Percentiles rank a stretch among this genome's conserved stretches.
Evolutionary conservation across 2,888 invertebrate species (phyloP).

Genomic region (Ophion ventricosus): DNA sequence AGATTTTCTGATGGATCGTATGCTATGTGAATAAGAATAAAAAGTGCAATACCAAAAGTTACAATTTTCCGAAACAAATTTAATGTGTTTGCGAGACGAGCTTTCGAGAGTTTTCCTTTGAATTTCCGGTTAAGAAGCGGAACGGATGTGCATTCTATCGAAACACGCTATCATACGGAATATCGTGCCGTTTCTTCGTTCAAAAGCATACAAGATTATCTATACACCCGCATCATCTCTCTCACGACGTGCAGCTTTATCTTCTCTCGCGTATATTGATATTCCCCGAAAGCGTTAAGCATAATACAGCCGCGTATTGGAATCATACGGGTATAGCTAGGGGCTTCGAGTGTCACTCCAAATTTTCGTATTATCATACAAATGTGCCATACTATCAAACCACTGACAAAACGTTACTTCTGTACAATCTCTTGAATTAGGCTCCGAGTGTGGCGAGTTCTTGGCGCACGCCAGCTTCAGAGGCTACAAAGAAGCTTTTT

Average conservation of each 20-base stretch:
- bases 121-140: slow-evolving; percentile 28
- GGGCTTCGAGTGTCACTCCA: background rate
- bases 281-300: slow-evolving; percentile 14
- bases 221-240: slow-evolving; percentile 32
- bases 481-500: background rate
- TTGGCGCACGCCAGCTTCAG: background rate
- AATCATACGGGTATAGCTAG: slow-evolving; percentile 17
- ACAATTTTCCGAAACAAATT: background rate
- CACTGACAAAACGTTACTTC: background rate
- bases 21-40: background rate
- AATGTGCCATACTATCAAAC: background rate
- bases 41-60: background rate
- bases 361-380: slow-evolving; percentile 11
- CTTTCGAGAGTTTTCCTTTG: slow-evolving; percentile 37
- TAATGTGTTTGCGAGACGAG: slow-evolving; percentile 17
- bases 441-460: background rate
- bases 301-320: background rate
- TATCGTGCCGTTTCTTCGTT: slow-evolving; percentile 28
- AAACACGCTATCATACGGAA: slow-evolving; percentile 15
- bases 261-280: slow-evolving; percentile 17
- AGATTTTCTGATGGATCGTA: background rate
- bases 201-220: slow-evolving; percentile 31
- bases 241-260: slow-evolving; percentile 28
- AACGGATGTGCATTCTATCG: background rate
- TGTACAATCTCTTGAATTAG: background rate